A percentile compares a stretch with the other conserved stretches of the same genome.
phyloP scores from a whole-genome alignment of 2,113 vertebrate species.

The Myanophis thanlyinensis region DNA sequence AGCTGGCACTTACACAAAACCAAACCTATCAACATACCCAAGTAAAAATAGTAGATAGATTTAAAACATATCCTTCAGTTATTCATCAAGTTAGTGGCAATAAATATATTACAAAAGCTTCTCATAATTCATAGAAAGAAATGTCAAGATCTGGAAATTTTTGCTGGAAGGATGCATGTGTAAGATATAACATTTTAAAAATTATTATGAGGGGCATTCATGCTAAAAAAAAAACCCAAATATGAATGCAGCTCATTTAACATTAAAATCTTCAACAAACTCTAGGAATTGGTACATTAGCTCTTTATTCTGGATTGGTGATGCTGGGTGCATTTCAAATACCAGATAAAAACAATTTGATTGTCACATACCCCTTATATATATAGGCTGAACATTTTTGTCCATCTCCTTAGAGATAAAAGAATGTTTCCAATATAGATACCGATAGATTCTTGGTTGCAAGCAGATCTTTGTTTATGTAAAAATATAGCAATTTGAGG shows the following conservation, averaged over 20 bases:
- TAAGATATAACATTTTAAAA: not conserved
- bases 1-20: not conserved
- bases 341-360: not conserved
- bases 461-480: not conserved
- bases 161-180: not conserved
- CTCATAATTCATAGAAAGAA: not conserved
- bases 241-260: not conserved
- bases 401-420: not conserved
- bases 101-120: not conserved
- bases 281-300: not conserved
- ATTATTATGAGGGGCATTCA: not conserved
- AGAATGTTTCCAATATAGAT: not conserved
- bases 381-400: not conserved
- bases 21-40: not conserved
- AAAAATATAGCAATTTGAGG: conserved; percentile 5
- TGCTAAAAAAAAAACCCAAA: not conserved
- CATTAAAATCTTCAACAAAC: not conserved
- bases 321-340: not conserved
- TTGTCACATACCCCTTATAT: not conserved
- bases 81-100: not conserved
- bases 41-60: not conserved
- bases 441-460: not conserved
- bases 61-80: not conserved
- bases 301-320: not conserved
- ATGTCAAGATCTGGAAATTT: not conserved